Conservation (phyloP, 2,797 vertebrate genomes). For the Oryzias dopingdopingensis region DNA sequence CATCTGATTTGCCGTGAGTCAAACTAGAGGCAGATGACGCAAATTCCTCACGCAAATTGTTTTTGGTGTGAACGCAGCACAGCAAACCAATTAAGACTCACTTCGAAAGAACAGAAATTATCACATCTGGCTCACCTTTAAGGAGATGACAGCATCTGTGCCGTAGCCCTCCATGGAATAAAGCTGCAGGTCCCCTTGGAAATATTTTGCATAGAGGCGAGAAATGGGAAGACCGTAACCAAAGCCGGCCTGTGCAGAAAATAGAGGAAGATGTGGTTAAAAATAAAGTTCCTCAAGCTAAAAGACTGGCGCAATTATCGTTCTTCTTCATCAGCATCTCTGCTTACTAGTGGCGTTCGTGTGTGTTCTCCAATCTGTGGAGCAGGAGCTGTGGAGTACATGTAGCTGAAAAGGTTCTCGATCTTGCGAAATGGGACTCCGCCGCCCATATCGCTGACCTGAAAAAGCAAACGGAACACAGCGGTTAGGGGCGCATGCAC, state of each 20-base stretch:
- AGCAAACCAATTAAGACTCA: too few species aligned
- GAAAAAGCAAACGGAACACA: background rate
- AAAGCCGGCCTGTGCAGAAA: constrained; percentile 84
- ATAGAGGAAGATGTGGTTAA: constrained; percentile 19
- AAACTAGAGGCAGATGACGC: too few species aligned
- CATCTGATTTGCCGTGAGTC: too few species aligned
- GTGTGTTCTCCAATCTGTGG: constrained; percentile 80
- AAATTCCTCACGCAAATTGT: too few species aligned
- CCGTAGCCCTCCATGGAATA: constrained; percentile 95
- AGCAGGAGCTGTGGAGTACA: constrained; percentile 91
- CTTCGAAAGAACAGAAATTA: background rate
- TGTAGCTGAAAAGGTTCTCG: constrained; percentile 94
- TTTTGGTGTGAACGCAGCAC: too few species aligned
- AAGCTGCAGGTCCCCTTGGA: constrained; percentile 95
- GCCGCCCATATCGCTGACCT: constrained; percentile 92
- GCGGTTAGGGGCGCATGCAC: background rate
- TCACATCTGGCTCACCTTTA: constrained; percentile 80
- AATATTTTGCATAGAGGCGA: constrained; percentile 94
- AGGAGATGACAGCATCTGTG: constrained; percentile 91
- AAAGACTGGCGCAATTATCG: background rate
- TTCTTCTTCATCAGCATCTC: background rate
- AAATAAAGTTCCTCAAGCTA: background rate
- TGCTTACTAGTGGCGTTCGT: constrained; percentile 83
- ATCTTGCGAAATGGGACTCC: constrained; percentile 89
- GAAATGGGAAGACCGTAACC: constrained; percentile 95